Evolutionary conservation across 2,888 invertebrate genomes (phyloP).

Genomic region (Ctenicera cuprea): DNA sequence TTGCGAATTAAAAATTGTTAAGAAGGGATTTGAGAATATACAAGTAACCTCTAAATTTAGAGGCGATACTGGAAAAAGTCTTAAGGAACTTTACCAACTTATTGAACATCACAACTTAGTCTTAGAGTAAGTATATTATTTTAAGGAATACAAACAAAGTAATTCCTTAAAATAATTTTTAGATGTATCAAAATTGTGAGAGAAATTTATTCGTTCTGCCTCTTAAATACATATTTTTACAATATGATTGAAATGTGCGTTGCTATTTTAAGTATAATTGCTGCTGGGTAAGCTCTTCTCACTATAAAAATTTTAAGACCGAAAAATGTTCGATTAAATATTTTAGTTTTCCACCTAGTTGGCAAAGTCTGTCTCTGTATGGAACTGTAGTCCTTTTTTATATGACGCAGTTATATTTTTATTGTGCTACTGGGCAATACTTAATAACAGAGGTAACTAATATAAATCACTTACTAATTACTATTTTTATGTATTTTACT

Average conservation of each 20-base stretch:
- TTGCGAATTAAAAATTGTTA: background rate
- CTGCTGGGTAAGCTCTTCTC: background rate
- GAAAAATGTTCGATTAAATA: no score
- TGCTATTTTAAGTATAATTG: conserved; percentile 45
- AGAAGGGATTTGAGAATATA: conserved; percentile 1
- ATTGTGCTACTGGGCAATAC: conserved; percentile 43
- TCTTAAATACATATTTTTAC: conserved; percentile 43
- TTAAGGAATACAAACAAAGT: background rate
- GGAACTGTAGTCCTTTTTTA: conserved; percentile 37
- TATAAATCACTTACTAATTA: background rate
- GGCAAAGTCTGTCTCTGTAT: conserved; percentile 30
- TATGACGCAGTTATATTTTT: conserved; percentile 45
- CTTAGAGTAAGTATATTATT: conserved; percentile 38
- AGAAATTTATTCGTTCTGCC: conserved; percentile 35
- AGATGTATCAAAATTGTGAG: conserved; percentile 43
- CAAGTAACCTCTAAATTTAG: background rate
- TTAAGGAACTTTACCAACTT: conserved; percentile 36
- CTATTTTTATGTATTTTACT: no score
- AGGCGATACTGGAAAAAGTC: conserved; percentile 22
- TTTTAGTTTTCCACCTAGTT: conserved; percentile 37
- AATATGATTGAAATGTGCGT: conserved; percentile 45
- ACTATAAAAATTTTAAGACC: no score
- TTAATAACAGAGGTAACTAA: conserved; percentile 22
- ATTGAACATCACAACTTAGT: conserved; percentile 46
- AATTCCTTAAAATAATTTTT: conserved; percentile 6